Evolutionary conservation across 2,797 vertebrate species (phyloP).

Genomic region (Sitta carolinensis): DNA sequence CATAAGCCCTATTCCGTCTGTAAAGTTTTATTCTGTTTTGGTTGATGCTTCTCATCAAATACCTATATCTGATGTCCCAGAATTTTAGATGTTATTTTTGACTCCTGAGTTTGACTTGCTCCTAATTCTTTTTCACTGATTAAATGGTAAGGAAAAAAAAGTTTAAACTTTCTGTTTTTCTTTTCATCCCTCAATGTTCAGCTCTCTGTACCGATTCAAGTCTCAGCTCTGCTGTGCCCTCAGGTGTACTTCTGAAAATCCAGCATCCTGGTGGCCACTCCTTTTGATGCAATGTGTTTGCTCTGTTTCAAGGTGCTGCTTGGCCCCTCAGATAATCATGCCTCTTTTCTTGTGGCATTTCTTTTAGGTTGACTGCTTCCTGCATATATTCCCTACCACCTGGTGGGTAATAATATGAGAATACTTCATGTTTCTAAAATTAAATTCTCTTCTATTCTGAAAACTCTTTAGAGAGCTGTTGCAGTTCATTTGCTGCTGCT

Average conservation of each 20-base stretch:
- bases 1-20: not conserved
- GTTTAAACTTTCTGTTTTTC: constrained; percentile 21
- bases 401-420: constrained; percentile 32
- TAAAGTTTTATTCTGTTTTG: not conserved
- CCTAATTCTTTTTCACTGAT: constrained; percentile 47
- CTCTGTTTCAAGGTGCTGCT: constrained; percentile 47
- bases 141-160: constrained; percentile 4
- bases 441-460: constrained; percentile 18
- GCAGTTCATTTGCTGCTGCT: not conserved
- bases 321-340: constrained; percentile 2
- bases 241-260: constrained; percentile 45
- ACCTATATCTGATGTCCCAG: not conserved
- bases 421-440: constrained; percentile 52
- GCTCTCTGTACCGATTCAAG: not conserved
- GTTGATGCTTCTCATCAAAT: constrained; percentile 5
- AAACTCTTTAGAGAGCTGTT: not conserved
- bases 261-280: constrained; percentile 36
- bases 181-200: constrained; percentile 34
- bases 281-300: constrained; percentile 49
- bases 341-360: not conserved
- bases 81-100: constrained; percentile 39
- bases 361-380: constrained; percentile 17
- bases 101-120: constrained; percentile 11
- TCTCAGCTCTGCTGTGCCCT: constrained; percentile 27
- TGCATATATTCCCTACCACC: constrained; percentile 1